Percentiles rank a stretch among this genome's conserved stretches.
These are phyloP conservation scores for Idaea dimidiata DNA, from an alignment of 2,888 invertebrate genomes.

Conservation along the genomic window DNA sequence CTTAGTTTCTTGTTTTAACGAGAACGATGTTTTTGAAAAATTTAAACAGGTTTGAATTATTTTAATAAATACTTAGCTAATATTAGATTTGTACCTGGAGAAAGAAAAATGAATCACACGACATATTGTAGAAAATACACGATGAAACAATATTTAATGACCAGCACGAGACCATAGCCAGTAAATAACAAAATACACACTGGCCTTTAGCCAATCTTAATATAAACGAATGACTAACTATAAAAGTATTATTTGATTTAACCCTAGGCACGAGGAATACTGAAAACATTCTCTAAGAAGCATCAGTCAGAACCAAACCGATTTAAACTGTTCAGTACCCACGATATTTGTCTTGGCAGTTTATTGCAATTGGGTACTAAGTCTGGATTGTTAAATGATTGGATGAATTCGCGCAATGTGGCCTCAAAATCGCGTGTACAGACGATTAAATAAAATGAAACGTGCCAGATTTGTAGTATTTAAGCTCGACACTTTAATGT, in stretches of 20 bases:
- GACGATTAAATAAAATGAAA: not conserved
- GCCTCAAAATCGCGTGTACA: not conserved
- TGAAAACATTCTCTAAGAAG: not conserved
- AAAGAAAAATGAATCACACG: not conserved
- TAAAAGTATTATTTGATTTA: not conserved
- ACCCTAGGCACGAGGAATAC: not conserved
- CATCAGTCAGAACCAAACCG: not conserved
- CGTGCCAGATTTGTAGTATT: not conserved
- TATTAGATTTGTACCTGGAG: not conserved
- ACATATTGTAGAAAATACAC: not conserved
- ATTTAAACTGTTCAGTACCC: not conserved
- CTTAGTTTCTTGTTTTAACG: no score
- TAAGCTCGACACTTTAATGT: not conserved
- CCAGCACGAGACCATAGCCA: not conserved
- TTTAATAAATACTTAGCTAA: not conserved
- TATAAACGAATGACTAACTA: not conserved
- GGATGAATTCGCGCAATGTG: not conserved
- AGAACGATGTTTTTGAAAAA: no score
- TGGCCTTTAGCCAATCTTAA: not conserved
- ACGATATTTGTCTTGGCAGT: not conserved
- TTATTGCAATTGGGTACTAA: not conserved
- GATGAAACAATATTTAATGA: not conserved
- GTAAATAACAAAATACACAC: not conserved
- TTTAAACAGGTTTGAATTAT: no score
- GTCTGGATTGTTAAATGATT: not conserved